Evolutionary conservation across 2,888 invertebrate species (phyloP), one percentile per base, ranked within the genome.

Genomic region (Macrophya annulata): DNA sequence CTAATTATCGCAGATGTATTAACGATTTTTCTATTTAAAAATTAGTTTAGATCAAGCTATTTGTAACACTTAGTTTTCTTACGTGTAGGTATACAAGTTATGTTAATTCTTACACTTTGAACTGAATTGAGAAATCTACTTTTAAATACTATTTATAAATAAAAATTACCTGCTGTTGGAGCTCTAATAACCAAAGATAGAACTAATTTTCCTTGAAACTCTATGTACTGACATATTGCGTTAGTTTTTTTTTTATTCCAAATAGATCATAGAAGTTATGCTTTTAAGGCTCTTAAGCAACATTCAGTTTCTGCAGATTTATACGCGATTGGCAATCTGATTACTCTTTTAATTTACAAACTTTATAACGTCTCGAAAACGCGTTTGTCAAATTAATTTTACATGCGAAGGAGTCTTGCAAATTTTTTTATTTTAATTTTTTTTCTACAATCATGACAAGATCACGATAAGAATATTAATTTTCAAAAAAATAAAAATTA

Each of bases 131-230:
- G 62, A 25, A 62, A 62, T 62, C 25, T 62, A 31, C 62, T 62
- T 62, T 25, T 9, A 62, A 62, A 62, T 17, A 62, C 12, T 25
- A 12, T 21, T 10, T 12, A 62, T 68, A 37, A 43, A 0, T 21
- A 17, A 4, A 37, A 77, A 37, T 55, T 25, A 37, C 51, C 17
- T 31, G 51, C 51, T 77, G 9, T 55, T 48, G 4, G 45, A 74
- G 12, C 21, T 43, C 12, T 74, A 25, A 74, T 37, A 31, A 77
- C 77, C 77, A 55, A 51, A 77, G 55, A 55, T 77, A 55, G 37
- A 55, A 77, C 55, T 77, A 5, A 37, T 77, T 51, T 55, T 77
- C 55, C 55, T 77, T 77, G 77, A 31, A 37, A 55, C 17, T 77
- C 31, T 15, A 10, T 25, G 25, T 76, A 51, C 15, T 15, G 31